Conservation (phyloP, 2,888 invertebrate species). For the Globia sparganii region DNA sequence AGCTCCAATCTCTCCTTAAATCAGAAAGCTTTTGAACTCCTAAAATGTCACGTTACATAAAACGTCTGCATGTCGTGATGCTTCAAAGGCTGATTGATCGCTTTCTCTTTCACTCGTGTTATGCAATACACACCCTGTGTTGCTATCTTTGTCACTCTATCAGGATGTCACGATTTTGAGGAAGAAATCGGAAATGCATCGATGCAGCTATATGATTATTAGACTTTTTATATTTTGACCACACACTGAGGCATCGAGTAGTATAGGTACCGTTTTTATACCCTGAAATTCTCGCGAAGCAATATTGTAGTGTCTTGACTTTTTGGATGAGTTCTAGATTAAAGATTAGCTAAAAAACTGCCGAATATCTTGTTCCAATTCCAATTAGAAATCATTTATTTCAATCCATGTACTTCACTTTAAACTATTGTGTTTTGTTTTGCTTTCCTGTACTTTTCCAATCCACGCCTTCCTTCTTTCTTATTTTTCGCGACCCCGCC, state of each 20-base stretch:
- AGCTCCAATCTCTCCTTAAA: conserved; percentile 34
- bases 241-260: conserved; percentile 16
- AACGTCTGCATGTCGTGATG: conserved; percentile 52
- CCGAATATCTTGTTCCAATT: not conserved
- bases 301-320: not conserved
- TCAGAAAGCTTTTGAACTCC: conserved; percentile 53
- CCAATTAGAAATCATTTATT: not conserved
- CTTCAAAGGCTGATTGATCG: conserved; percentile 56
- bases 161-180: conserved; percentile 65
- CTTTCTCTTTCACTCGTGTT: conserved; percentile 69
- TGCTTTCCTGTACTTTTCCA: not conserved
- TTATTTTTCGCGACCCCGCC: not conserved
- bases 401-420: not conserved
- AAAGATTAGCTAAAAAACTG: no score
- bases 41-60: conserved; percentile 66
- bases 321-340: not conserved
- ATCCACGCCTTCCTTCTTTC: not conserved
- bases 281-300: not conserved
- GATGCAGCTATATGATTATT: conserved; percentile 23
- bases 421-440: not conserved
- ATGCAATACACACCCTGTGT: conserved; percentile 58
- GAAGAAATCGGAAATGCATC: conserved; percentile 65
- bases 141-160: conserved; percentile 42
- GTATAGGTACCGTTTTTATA: not conserved
- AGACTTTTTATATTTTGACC: conserved; percentile 31